Conservation (phyloP, 2,797 vertebrate species). For the Chelidonichthys spinosus region DNA sequence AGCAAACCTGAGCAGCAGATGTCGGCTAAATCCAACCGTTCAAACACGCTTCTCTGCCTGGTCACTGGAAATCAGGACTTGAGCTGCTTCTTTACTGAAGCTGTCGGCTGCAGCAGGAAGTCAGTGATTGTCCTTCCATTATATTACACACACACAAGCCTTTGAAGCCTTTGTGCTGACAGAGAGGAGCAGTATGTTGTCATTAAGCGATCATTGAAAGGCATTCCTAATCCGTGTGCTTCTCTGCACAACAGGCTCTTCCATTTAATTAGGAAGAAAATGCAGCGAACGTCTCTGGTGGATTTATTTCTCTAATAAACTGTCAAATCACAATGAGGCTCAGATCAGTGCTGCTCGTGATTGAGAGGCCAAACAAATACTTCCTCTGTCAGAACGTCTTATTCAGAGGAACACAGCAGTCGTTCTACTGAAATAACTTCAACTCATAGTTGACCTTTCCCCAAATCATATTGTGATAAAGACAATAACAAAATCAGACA, state of each 20-base stretch:
- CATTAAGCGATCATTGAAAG: constrained; percentile 57
- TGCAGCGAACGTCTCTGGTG: neutral
- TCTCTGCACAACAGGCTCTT: constrained; percentile 22
- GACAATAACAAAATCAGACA: neutral
- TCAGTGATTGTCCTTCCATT: constrained; percentile 75
- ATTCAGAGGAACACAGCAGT: neutral
- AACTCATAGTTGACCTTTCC: neutral
- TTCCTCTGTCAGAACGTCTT: neutral
- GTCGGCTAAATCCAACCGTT: constrained; percentile 92
- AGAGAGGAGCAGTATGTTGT: constrained; percentile 64
- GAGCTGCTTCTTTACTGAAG: constrained; percentile 59
- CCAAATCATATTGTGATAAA: neutral
- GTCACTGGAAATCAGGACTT: constrained; percentile 84
- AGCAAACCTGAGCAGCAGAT: constrained; percentile 87
- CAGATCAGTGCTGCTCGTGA: constrained; percentile 6
- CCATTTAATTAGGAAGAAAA: constrained; percentile 46
- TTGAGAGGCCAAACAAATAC: neutral
- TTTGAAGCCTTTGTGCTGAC: constrained; percentile 71
- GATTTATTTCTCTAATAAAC: constrained; percentile 37
- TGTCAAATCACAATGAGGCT: constrained; percentile 28
- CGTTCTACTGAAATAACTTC: neutral
- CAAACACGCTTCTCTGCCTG: constrained; percentile 85
- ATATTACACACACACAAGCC: constrained; percentile 42
- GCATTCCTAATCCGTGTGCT: constrained; percentile 58
- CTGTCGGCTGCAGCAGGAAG: constrained; percentile 66